These are phyloP conservation scores for Drosophila yakuba DNA, from an alignment of 1,140 invertebrate species.

Conservation along the genomic window DNA sequence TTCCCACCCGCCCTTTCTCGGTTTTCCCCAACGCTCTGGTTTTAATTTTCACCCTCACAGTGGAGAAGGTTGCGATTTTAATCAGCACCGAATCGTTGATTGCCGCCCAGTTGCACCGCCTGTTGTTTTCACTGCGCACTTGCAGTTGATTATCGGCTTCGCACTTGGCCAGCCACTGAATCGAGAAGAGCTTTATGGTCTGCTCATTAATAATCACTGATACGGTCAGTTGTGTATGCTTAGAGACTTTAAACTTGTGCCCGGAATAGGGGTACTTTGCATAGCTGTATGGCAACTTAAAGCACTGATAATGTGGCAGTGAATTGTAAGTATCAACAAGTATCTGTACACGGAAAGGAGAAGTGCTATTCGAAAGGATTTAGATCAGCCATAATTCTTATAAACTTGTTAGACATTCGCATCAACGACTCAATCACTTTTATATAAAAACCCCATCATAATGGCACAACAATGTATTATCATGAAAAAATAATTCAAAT, in stretches of 20 bases:
- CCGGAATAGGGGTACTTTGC: too few relatives aligned
- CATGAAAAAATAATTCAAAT: too few relatives aligned
- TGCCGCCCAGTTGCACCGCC: conserved; percentile 22
- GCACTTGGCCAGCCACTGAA: conserved; percentile 13
- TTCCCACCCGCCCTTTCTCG: neutral
- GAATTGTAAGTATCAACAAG: too few relatives aligned
- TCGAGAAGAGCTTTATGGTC: conserved; percentile 16
- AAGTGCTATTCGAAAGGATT: too few relatives aligned
- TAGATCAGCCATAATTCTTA: too few relatives aligned
- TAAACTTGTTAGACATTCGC: too few relatives aligned
- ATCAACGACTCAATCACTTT: too few relatives aligned
- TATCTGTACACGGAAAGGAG: too few relatives aligned
- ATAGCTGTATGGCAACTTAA: too few relatives aligned
- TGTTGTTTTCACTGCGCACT: conserved; percentile 27
- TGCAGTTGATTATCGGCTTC: conserved; percentile 57
- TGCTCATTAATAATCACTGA: conserved; percentile 30
- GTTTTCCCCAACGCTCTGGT: neutral
- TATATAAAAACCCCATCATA: too few relatives aligned
- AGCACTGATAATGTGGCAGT: too few relatives aligned
- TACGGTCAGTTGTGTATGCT: neutral
- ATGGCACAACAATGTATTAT: too few relatives aligned
- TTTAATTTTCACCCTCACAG: conserved; percentile 59
- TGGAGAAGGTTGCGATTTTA: conserved; percentile 66
- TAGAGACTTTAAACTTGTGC: conserved; percentile 1
- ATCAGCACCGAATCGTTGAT: conserved; percentile 69